Conservation (phyloP, 2,797 vertebrate species). For the Acridotheres tristis region DNA sequence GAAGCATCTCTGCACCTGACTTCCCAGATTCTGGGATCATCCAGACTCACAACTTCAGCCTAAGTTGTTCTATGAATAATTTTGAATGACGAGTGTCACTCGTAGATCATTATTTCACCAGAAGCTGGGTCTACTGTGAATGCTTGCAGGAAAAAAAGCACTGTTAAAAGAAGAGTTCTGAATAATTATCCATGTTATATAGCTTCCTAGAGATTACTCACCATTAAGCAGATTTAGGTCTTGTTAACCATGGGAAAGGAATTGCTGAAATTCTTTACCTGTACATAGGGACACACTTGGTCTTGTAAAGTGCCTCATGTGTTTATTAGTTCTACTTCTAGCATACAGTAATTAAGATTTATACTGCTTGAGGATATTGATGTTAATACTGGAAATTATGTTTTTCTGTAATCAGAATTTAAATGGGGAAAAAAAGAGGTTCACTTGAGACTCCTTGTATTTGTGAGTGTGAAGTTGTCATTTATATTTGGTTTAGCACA, state of each 20-base stretch:
- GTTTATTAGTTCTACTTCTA: slow-evolving; percentile 12
- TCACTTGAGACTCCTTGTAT: neutral
- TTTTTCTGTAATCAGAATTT: slow-evolving; percentile 6
- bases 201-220: slow-evolving; percentile 30
- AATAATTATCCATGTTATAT: neutral
- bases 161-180: neutral
- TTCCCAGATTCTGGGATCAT: neutral
- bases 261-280: slow-evolving; percentile 29
- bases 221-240: slow-evolving; percentile 41
- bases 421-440: neutral
- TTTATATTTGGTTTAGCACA: neutral
- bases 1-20: neutral
- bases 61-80: neutral
- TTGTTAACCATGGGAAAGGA: slow-evolving; percentile 27
- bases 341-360: slow-evolving; percentile 60
- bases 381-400: slow-evolving; percentile 30
- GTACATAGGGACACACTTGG: slow-evolving; percentile 22
- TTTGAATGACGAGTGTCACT: neutral
- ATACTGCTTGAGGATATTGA: slow-evolving; percentile 41
- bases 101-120: neutral
- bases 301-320: slow-evolving; percentile 16
- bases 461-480: neutral
- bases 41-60: neutral
- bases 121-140: neutral
- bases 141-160: neutral